Base-by-base conservation (phyloP, 2,888 invertebrate species). In the Orchesellides sinensis region DNA sequence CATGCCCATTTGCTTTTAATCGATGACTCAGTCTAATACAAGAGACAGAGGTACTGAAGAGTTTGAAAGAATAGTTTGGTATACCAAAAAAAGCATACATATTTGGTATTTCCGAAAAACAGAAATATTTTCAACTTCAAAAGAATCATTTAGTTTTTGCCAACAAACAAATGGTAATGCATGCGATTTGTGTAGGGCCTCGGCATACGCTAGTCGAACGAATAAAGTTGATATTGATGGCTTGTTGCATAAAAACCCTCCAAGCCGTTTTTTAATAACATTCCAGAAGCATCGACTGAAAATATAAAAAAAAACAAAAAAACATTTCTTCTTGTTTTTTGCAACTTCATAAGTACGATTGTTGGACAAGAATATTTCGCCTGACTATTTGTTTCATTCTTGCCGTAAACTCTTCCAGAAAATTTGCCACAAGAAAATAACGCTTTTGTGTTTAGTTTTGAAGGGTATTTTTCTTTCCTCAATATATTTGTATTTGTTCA, bases 341-440 rank as follows among this genome's bases (percentile, higher is more conserved):
- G 27, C 27, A 25, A 56, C 23, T 56, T 12, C 23, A 40, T 40
- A 8, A 1, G 10, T 32, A 19, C 21, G 56, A 25, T 56, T 25
- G 56, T 56, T 56, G 56, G 25, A 56, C 27, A 27, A 14, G 14
- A 52, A 52, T 52, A 52, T 56, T 56, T 52, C 19, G 52, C 52
- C 17, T 52, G 17, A 52, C 19, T 59, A 32, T 59, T 59, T 59
- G 29, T 59, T 59, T 59, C 59, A 59, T 29, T 19, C 32, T 32
- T 59, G 59, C 17, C 29, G 59, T 59, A 32, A 59, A 59, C 59
- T n/a, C 23, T 73, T 73, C 63, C 73, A 63, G 35, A 49, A 49
- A 73, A 73, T 73, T 73, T 73, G 52, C 45, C 19, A 61, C 47
- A 14, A 29, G 61, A 56, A 65, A 40, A 17, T 35, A 65, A 32